Conservation (phyloP, 23 tunicate genomes). For the Trididemnum nubilum region DNA sequence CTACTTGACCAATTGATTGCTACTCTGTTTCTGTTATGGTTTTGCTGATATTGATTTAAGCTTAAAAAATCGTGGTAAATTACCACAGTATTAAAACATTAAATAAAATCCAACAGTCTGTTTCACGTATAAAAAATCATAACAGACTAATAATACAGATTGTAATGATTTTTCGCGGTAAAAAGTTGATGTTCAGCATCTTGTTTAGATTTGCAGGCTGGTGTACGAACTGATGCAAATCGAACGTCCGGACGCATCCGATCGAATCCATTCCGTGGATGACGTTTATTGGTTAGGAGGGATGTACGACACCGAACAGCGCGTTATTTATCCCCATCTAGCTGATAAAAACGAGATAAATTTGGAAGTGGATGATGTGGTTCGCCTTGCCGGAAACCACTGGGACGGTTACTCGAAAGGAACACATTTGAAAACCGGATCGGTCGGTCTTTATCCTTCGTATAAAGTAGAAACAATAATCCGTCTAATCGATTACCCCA, state of each 20-base stretch:
- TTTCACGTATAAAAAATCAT: too few species aligned
- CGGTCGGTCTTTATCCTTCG: slow-evolving; percentile 80
- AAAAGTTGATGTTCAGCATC: too few species aligned
- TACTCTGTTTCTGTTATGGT: too few species aligned
- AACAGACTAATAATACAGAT: too few species aligned
- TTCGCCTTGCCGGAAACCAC: slow-evolving; percentile 80
- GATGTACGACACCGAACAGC: slow-evolving; percentile 57
- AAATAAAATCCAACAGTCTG: too few species aligned
- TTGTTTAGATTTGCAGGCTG: slow-evolving; percentile 67
- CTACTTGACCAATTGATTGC: too few species aligned
- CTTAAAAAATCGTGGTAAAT: too few species aligned
- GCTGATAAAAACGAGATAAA: slow-evolving; percentile 33
- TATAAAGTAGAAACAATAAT: slow-evolving; percentile 58
- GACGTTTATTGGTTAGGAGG: slow-evolving; percentile 85
- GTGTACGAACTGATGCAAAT: slow-evolving; percentile 90
- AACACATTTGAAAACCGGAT: slow-evolving; percentile 33
- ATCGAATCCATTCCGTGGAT: slow-evolving; percentile 59
- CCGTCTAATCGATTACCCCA: slow-evolving; percentile 48
- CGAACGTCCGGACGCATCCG: slow-evolving; percentile 74
- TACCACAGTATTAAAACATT: too few species aligned
- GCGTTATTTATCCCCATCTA: slow-evolving; percentile 42
- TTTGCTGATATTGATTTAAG: too few species aligned
- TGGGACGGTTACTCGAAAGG: slow-evolving; percentile 94
- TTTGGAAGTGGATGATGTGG: slow-evolving; percentile 58
- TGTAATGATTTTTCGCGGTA: too few species aligned